Evolutionary conservation across 2,888 invertebrate genomes (phyloP), one percentile per base, ranked within the genome.

Genomic region (Gymnoscelis rufifasciata): DNA sequence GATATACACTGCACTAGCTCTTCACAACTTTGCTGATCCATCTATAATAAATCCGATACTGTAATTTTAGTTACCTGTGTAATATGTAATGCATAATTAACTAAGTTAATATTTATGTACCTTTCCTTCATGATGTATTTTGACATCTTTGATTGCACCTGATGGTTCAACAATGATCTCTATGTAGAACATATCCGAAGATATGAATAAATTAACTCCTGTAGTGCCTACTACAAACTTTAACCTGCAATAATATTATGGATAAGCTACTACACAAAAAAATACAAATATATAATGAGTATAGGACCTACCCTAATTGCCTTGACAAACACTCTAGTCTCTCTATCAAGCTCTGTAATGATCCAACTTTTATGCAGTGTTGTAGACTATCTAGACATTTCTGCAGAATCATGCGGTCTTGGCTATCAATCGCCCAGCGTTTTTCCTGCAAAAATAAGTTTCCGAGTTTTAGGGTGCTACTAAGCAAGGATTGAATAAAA

Each of bases 101-200:
- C n/a, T n/a, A n/a, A n/a, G n/a, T n/a, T n/a, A n/a, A n/a, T n/a
- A 3, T 19, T 19, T 5, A 19, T 19, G 19, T 19, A 89, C 90
- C 87, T 95, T 95, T 63, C 95, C 95, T 78, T 97, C 97, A 74
- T 97, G 97, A 76, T 97, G 96, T 45, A 98, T 88, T 73, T 91
- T 91, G 0, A 97, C 97, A 89, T 97, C 97, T 70, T 94, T 93
- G 0, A 98, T 94, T 24, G 92, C 90, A 14, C 97, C 97, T 28
- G 91, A 92, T 2, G 93, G 89, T 68, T 97, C 97, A 43, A 98
- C 89, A 42, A 95, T 87, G 63, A 98, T 94, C 88, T 98, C 97
- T 60, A 98, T 90, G 77, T 96, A 97, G 80, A 98, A 98, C 97
- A 97, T 97, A 72, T 98, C 98, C 0, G 97, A 97, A 29, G 96